Evolutionary conservation across 1,140 invertebrate species (phyloP).

Genomic region (Musca vetustissima): DNA sequence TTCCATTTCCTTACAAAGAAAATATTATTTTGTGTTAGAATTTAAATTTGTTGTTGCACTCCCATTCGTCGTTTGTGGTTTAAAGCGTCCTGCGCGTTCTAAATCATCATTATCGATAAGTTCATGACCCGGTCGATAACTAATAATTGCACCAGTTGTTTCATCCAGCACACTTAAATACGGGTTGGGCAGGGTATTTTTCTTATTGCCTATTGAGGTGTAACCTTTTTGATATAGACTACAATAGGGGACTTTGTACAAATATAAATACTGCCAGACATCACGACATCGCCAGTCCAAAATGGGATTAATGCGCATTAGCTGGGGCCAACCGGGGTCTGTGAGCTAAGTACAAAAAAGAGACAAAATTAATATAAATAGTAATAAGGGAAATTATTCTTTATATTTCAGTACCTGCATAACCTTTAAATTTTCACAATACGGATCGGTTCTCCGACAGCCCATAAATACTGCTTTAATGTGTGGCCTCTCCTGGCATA

Average conservation of each 20-base stretch:
- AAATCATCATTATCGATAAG: conserved; percentile 60
- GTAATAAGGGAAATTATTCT: neutral
- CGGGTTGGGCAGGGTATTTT: conserved; percentile 81
- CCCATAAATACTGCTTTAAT: conserved; percentile 88
- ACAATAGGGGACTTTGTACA: conserved; percentile 83
- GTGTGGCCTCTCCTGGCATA: conserved; percentile 65
- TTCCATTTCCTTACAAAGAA: neutral
- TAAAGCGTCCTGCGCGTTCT: conserved; percentile 27
- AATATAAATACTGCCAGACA: conserved; percentile 84
- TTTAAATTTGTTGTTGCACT: too few relatives aligned
- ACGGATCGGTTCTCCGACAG: conserved; percentile 81
- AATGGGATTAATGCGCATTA: conserved; percentile 85
- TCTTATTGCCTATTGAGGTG: conserved; percentile 79
- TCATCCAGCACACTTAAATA: conserved; percentile 60
- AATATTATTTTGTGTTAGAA: neutral
- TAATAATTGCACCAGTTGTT: conserved; percentile 7
- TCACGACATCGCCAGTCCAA: conserved; percentile 87
- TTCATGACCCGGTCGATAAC: conserved; percentile 78
- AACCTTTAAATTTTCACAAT: conserved; percentile 64
- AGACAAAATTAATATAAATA: conserved; percentile 22
- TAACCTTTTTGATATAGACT: conserved; percentile 87
- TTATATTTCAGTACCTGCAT: conserved; percentile 75
- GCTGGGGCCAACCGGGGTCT: conserved; percentile 82
- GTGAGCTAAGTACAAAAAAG: conserved; percentile 67
- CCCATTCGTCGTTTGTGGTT: neutral